phyloP scores from a whole-genome alignment of 2,888 invertebrate species.

The Dichetophora obliterata region DNA sequence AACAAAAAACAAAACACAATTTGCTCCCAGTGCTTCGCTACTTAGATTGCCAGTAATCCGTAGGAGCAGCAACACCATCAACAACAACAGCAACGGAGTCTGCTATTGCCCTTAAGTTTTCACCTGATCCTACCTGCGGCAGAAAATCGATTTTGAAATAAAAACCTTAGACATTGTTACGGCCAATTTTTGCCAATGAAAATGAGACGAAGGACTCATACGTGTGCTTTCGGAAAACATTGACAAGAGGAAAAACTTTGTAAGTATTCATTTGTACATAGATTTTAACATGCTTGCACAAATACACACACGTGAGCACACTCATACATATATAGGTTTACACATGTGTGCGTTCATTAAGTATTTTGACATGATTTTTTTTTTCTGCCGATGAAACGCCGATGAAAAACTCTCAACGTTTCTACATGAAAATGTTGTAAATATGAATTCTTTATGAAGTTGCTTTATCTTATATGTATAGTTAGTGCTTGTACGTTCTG shows the following conservation, averaged over 20 bases:
- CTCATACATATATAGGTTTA: background rate
- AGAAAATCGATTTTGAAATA: background rate
- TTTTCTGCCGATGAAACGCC: too few species aligned
- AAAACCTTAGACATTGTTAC: background rate
- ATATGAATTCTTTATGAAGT: too few species aligned
- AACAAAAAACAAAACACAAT: too few species aligned
- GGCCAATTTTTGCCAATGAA: background rate
- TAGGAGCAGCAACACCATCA: background rate
- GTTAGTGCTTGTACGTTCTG: too few species aligned
- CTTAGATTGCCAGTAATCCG: background rate
- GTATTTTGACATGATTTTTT: too few species aligned
- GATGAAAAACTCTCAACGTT: too few species aligned
- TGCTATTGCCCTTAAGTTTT: background rate
- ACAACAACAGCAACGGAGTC: background rate
- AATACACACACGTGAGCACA: background rate
- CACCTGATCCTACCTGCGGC: background rate
- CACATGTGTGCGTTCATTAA: background rate
- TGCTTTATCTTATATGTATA: too few species aligned
- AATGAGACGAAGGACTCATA: background rate
- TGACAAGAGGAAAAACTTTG: background rate
- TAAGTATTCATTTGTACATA: background rate
- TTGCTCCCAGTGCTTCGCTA: background rate
- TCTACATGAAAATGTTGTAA: too few species aligned
- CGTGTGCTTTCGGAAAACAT: background rate
- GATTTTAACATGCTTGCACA: background rate